Base-by-base conservation (phyloP, 2,113 vertebrate species). In the Vanacampus margaritifer region DNA sequence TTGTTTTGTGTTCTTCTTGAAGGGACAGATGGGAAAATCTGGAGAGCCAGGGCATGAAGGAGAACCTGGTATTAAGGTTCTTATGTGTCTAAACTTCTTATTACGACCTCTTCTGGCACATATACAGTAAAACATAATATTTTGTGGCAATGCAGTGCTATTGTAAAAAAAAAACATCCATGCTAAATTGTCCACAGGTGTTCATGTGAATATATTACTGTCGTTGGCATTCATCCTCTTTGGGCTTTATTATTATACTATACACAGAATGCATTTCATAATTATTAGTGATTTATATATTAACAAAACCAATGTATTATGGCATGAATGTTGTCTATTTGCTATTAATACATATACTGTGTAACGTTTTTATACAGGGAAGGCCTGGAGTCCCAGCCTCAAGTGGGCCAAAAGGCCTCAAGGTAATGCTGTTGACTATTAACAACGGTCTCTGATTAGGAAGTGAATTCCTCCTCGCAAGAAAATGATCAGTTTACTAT, bases 21-120 rank as follows among this genome's bases (percentile, higher is more conserved):
- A 93, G 92, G 92, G 92, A 46, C 82, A 84, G 64, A 91, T 89
- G 84, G 92, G 90, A n/a, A 89, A 81, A 67, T 79, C 87, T 24
- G 91, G 91, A 87, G 83, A 84, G 19, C 66, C 28, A 64, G 92
- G 92, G 74, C 76, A 68, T 72, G 89, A 90, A 87, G 92, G 91
- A 91, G 87, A 90, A 68, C 87, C 90, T 75, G 91, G 91, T 91
- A 91, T 91, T 84, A 92, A 92, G 92, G 92, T 92, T 91, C 84
- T 72, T 87, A 81, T 81, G 53, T 89, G 80, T 73, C 80, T 83
- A 60, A 74, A 69, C 70, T 83, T 89, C 43, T 74, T 77, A 69
- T 67, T 69, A 39, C 68, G 56, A 73, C 10, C 3, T 68, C 12
- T 46, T 46, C 12, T 67, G 39, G 70, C 37, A 58, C 26, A 64